Evolutionary conservation across 2,797 vertebrate genomes (phyloP), one percentile per base, ranked within the genome.

Genomic region (Fundulus diaphanus): DNA sequence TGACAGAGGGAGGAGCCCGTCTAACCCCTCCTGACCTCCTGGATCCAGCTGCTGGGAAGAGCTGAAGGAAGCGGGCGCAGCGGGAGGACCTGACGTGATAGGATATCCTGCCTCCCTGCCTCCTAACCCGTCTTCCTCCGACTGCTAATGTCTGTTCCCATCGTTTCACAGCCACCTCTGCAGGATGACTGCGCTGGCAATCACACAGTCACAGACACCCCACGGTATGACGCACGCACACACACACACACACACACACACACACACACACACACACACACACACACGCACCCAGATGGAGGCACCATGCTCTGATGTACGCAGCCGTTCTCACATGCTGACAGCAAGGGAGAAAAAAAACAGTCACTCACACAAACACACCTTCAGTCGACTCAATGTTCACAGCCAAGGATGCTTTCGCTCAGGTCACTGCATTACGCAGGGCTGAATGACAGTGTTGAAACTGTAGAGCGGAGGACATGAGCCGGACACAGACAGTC

Each of bases 61-160:
- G 80, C 68, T 54, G 82, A 88, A 88, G 95, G 94, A 95, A 95
- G 85, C 90, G 90, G 92, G 93, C 2, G 91, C 82, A 87, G 87
- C 87, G 81, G 84, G 86, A 74, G 76, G n/a, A n/a, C 75, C 78
- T 83, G 85, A 90, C 87, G 79, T 78, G 92, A 87, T 89, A 91
- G 94, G 95, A 95, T 92, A 94, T 96, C 95, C 95, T 95, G 92
- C 87, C 54, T 72, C 75, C 40, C 88, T 92, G 92, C 84, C 82
- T 74, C 85, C 88, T 91, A 82, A 92, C 88, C 93, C 82, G 76
- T 86, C 83, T 90, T 93, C 93, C 93, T 91, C 87, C n/a, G 35
- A 72, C 63, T 35, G 16, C 52, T 72, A 67, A 84, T 83, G 76
- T 76, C 78, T 87, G 92, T 90, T 93, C 89, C 89, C 85, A 89